These are phyloP conservation scores for Drosophila sp. DNA, from an alignment of 1,140 invertebrate genomes.

Conservation along the genomic window DNA sequence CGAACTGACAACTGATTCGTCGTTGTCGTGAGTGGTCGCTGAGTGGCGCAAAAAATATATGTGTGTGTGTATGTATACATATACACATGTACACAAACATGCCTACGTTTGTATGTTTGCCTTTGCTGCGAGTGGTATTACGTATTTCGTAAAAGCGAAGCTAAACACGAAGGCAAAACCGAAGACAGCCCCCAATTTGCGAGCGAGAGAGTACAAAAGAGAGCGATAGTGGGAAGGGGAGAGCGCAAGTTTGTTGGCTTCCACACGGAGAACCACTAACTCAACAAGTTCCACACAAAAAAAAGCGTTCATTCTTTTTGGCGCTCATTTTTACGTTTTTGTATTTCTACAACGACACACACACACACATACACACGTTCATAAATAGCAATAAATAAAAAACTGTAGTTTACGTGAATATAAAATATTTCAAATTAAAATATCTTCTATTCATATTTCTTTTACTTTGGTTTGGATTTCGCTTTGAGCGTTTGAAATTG, in stretches of 20 bases:
- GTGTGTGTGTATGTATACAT: conserved; percentile 5
- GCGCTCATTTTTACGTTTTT: conserved; percentile 35
- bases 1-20: conserved; percentile 82
- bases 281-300: conserved; percentile 50
- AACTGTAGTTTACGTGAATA: conserved; percentile 20
- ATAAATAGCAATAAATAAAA: conserved; percentile 57
- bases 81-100: background rate
- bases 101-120: conserved; percentile 15
- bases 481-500: background rate
- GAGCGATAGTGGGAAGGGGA: conserved; percentile 1
- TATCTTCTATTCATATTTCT: conserved; percentile 30
- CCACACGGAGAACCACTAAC: conserved; percentile 24
- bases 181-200: conserved; percentile 24
- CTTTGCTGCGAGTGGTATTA: conserved; percentile 12
- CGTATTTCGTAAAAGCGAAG: conserved; percentile 37
- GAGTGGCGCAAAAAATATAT: conserved; percentile 54
- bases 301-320: conserved; percentile 53
- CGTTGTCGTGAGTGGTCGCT: conserved; percentile 41
- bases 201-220: conserved; percentile 7
- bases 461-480: conserved; percentile 12
- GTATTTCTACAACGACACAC: conserved; percentile 26
- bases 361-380: conserved; percentile 11
- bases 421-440: conserved; percentile 48
- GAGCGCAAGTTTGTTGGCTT: conserved; percentile 24
- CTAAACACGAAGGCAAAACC: conserved; percentile 34